Evolutionary conservation across 2,888 invertebrate genomes (phyloP).

Genomic region (Salticus scenicus): DNA sequence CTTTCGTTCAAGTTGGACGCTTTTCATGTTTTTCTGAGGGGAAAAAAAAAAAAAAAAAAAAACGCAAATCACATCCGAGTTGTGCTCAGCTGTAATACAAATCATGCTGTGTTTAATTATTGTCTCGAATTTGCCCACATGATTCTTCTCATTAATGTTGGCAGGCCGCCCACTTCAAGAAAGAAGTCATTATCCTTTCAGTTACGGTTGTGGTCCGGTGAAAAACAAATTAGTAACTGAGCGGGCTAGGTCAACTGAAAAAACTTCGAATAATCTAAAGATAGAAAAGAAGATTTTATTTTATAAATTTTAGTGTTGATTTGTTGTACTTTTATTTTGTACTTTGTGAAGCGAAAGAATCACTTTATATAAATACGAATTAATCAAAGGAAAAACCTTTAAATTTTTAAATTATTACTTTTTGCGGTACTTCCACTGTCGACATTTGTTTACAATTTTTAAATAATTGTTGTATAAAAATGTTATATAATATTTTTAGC

Average conservation of each 20-base stretch:
- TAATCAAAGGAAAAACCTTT: no score
- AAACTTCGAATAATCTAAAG: neutral
- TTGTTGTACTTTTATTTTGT: no score
- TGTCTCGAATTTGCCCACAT: slow-evolving; percentile 27
- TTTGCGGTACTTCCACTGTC: no score
- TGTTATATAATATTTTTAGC: no score
- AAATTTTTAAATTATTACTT: no score
- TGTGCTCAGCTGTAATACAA: neutral
- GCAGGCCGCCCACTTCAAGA: slow-evolving; percentile 50
- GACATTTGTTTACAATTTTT: no score
- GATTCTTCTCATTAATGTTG: slow-evolving; percentile 40
- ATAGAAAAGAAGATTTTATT: neutral
- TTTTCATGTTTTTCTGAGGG: neutral
- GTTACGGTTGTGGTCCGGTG: neutral
- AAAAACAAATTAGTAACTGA: neutral
- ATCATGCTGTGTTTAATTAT: slow-evolving; percentile 7
- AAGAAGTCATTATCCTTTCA: neutral
- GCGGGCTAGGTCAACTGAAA: neutral
- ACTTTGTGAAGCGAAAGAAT: no score
- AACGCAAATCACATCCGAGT: no score
- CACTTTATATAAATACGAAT: no score
- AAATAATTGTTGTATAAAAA: no score
- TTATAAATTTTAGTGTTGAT: no score
- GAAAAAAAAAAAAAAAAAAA: no score
- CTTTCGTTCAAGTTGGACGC: slow-evolving; percentile 4